phyloP scores from a whole-genome alignment of 2,113 vertebrate species.

The Bucco capensis region DNA sequence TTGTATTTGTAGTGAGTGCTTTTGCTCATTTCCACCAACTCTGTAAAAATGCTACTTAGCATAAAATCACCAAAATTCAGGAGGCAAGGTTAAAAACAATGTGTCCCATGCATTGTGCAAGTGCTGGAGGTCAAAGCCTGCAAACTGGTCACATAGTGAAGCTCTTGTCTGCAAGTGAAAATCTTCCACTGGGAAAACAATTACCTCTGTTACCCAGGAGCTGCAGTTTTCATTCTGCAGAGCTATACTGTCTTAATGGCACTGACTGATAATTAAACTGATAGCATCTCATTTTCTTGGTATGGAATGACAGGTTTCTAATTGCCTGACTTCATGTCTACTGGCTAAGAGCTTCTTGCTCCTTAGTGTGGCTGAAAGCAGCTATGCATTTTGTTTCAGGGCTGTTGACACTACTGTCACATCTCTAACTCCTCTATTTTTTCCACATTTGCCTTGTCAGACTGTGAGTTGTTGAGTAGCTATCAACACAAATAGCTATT shows the following conservation, averaged over 20 bases:
- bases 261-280: slow-evolving; percentile 48
- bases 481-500: neutral
- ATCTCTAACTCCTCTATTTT: neutral
- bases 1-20: neutral
- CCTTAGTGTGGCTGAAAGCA: neutral
- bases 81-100: neutral
- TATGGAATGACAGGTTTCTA: slow-evolving; percentile 51
- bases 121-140: slow-evolving; percentile 30
- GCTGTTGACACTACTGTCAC: neutral
- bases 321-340: slow-evolving; percentile 19
- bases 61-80: neutral
- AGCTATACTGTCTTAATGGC: slow-evolving; percentile 34
- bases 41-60: neutral
- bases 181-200: slow-evolving; percentile 47
- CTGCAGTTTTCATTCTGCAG: slow-evolving; percentile 36
- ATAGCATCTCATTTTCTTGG: slow-evolving; percentile 53
- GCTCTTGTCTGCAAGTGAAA: neutral
- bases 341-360: slow-evolving; percentile 8
- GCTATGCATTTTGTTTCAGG: neutral
- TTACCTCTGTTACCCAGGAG: neutral
- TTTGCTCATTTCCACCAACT: slow-evolving; percentile 3
- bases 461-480: neutral
- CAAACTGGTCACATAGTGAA: neutral
- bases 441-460: neutral
- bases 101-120: neutral